Evolutionary conservation across 2,113 vertebrate genomes (phyloP), one percentile per base, ranked within the genome.

Genomic region (Acanthisitta chloris): DNA sequence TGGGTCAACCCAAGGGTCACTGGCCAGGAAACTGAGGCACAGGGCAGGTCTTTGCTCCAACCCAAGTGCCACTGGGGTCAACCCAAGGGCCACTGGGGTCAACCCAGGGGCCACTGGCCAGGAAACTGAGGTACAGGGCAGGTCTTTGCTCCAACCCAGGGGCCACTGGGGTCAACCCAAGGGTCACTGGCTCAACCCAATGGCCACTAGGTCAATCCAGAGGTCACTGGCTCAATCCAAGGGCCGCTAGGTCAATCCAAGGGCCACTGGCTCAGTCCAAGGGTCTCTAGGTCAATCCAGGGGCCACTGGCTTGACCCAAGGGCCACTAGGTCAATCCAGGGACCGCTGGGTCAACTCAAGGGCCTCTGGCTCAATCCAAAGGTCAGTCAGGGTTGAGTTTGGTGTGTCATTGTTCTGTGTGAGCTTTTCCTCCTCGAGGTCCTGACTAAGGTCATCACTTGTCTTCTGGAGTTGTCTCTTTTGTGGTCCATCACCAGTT

Each of bases 121-220:
- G 61, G 23, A n/a, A n/a, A n/a, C n/a, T 17, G 6, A 6, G 20
- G 83, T 31, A 1, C 2, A 6, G 21, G 28, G 6, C 10, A 12
- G 17, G 8, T 12, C 64, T 52, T 20, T 4, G 17, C n/a, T n/a
- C n/a, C n/a, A n/a, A n/a, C n/a, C n/a, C n/a, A n/a, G n/a, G n/a
- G n/a, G n/a, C n/a, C n/a, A n/a, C n/a, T n/a, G n/a, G n/a, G n/a
- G n/a, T n/a, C n/a, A n/a, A n/a, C n/a, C n/a, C n/a, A n/a, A n/a
- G n/a, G n/a, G n/a, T n/a, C n/a, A 10, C 33, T 9, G 1, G n/a
- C 14, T 9, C 6, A 14, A 8, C 2, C 2, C 29, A 2, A 16
- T 12, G 54, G 25, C 28, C 17, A 0, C 33, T 33, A 77, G 45
- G n/a, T n/a, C n/a, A n/a, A n/a, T n/a, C 33, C 18, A 4, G 61